Evolutionary conservation across 1,140 invertebrate species (phyloP).

Genomic region (Armadillidium nasatum): DNA sequence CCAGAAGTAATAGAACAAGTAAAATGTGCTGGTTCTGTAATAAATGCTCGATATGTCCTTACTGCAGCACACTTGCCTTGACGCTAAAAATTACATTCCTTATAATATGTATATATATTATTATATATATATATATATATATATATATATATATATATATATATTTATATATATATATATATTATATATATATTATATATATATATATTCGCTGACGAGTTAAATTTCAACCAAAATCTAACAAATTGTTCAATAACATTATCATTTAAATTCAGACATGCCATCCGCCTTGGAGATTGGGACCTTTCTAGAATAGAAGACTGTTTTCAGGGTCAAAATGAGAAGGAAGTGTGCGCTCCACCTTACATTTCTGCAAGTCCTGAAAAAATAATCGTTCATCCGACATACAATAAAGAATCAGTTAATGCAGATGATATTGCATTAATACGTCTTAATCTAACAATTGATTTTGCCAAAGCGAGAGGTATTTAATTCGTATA

Average conservation of each 20-base stretch:
- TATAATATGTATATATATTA: neutral
- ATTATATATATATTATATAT: no score
- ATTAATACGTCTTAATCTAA: neutral
- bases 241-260: no score
- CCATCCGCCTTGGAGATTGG: neutral
- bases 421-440: neutral
- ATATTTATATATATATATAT: no score
- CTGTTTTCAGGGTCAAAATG: neutral
- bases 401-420: neutral
- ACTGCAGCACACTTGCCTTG: neutral
- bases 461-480: neutral
- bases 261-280: neutral
- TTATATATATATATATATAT: no score
- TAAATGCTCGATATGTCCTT: neutral
- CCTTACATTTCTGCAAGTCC: neutral
- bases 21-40: neutral
- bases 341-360: neutral
- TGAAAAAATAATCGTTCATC: neutral
- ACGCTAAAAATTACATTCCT: no score
- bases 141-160: no score
- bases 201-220: no score
- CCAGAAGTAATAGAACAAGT: neutral
- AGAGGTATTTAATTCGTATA: neutral
- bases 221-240: no score
- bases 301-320: neutral